Evolutionary conservation across 2,113 vertebrate species (phyloP), one percentile per base, ranked within the genome.

Genomic region (Trichechus manatus): DNA sequence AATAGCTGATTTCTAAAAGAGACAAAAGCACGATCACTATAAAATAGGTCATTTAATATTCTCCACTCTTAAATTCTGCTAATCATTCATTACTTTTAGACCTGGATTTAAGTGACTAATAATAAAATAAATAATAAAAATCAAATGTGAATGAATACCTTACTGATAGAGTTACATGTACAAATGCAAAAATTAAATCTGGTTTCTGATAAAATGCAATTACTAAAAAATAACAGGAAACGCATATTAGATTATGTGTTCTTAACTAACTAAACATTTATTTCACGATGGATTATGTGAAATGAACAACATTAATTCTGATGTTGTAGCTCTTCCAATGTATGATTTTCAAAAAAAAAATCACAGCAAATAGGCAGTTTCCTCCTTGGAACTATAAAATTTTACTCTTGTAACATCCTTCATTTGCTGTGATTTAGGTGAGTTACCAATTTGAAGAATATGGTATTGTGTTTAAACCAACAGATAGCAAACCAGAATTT

Each of bases 1-100:
- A 99, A 13, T 99, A 99, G 61, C 98, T 98, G 98, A 99, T 99
- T 98, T 98, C 99, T 99, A 88, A 87, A 96, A 97, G 86, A 98
- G 0, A 78, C 66, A 97, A 95, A 96, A 44, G 94, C 94, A 74
- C 9, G 0, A 44, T 0, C 3, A 95, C 14, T 87, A 79, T 27
- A 63, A 87, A 92, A 90, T 9, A 33, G 14, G 4, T 74, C 81
- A 39, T 20, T 47, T 50, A 50, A 15, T 39, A 53, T 33, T 42
- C 9, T 33, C 33, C 9, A 29, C 9, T 78, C 64, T 47, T 78
- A 84, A 89, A 50, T 44, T 93, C n/a, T 83, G 29, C 74, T 81
- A 72, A 96, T 13, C 9, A 13, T 19, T 39, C 6, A 70, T 23
- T 86, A 15, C n/a, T 84, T 85, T 77, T 50, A 91, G 75, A 86